phyloP scores from a whole-genome alignment of 2,113 vertebrate genomes.

The Prionailurus bengalensis region DNA sequence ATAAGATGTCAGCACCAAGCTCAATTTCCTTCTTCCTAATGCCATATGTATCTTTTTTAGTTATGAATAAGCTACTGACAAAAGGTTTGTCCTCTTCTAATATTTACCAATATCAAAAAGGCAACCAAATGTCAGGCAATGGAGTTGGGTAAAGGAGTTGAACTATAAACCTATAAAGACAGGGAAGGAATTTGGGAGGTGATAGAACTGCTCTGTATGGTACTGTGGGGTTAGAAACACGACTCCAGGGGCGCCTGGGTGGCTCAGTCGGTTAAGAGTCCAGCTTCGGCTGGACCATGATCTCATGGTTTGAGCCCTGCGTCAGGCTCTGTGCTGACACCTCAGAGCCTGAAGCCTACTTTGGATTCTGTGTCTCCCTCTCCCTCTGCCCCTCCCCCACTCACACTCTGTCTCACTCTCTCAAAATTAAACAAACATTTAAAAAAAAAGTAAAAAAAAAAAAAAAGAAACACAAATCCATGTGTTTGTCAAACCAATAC shows the following conservation, averaged over 20 bases:
- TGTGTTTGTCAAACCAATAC: not conserved
- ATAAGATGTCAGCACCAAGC: not conserved
- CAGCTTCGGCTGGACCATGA: too few relatives aligned
- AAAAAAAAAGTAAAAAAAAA: too few relatives aligned
- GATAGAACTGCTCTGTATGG: not conserved
- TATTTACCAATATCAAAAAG: slow-evolving; percentile 47
- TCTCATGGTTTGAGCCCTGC: too few relatives aligned
- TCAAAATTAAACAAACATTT: too few relatives aligned
- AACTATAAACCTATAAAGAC: not conserved
- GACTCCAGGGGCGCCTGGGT: not conserved
- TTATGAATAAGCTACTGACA: slow-evolving; percentile 10
- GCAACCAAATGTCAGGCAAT: not conserved
- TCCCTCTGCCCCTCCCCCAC: too few relatives aligned
- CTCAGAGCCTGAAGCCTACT: too few relatives aligned
- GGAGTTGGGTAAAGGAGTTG: not conserved
- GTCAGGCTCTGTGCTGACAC: too few relatives aligned
- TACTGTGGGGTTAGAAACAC: not conserved
- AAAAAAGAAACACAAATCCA: not conserved
- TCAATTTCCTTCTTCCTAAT: not conserved
- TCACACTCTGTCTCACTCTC: too few relatives aligned
- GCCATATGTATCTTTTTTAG: not conserved
- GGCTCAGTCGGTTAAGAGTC: too few relatives aligned
- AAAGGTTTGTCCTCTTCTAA: not conserved
- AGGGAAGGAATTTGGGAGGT: not conserved
- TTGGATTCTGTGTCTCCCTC: too few relatives aligned